Base-by-base conservation (phyloP, 2,797 vertebrate genomes). In the Rachycentron canadum region DNA sequence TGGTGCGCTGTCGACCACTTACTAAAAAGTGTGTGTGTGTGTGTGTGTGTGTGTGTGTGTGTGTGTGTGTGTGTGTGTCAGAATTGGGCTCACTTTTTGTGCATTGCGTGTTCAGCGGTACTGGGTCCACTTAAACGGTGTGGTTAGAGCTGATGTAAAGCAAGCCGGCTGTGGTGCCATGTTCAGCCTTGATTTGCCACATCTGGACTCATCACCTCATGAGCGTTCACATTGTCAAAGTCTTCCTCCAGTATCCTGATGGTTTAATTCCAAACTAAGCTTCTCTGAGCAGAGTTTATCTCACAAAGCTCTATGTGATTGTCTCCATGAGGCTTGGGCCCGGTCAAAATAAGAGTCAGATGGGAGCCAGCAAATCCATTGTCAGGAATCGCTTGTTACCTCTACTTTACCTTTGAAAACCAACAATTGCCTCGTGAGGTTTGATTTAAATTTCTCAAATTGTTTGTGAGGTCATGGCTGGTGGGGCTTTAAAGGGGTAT, bases 271-370 rank as follows among this genome's bases (percentile, higher is more conserved):
- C 78, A 21, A 60, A 55, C 85, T 90, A 86, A 91, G 89, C 90
- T 76, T 61, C 79, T 49, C 80, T 82, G 80, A 89, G 86, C 75
- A 67, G 86, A 84, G 80, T 89, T 86, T 86, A 85, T 91, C 84
- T 91, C 86, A 3, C 76, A 82, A 76, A 90, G 84, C 86, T 81
- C 64, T 78, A 69, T 72, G 69, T 92, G 91, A 93, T 93, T 92
- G 89, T 89, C 79, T 87, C 80, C 85, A 76, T 76, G 82, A 85
- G 84, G 72, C 55, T 5, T 55, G 74, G 58, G 67, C 60, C 67
- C n/a, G 13, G n/a, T 57, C 76, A 19, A 86, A 91, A 92, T 89
- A 43, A 84, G 69, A 87, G n/a, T 90, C 91, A 91, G 88, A 91
- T 91, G 89, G 81, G 43, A 36, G 73, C 73, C 62, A 10, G 60